Evolutionary conservation across 2,888 invertebrate genomes (phyloP).

Genomic region (Polydrusus tereticollis): DNA sequence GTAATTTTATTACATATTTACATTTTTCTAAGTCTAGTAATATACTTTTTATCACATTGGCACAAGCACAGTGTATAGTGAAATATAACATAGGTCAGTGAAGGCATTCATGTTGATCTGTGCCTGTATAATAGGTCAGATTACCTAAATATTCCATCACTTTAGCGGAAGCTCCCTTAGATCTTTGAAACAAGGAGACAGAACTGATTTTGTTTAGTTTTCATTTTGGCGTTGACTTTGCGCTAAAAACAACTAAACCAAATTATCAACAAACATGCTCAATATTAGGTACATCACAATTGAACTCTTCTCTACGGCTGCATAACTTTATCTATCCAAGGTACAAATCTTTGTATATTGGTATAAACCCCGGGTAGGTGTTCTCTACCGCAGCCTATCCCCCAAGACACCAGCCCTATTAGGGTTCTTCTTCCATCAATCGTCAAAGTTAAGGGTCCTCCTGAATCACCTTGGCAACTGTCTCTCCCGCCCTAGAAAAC

Average conservation of each 20-base stretch:
- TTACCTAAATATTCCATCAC: too few species aligned
- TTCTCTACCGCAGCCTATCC: conserved; percentile 91
- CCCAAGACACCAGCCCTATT: conserved; percentile 92
- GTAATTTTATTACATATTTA: too few species aligned
- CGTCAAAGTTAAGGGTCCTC: conserved; percentile 89
- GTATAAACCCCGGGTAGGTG: conserved; percentile 93
- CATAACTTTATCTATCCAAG: conserved; percentile 91
- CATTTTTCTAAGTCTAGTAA: background rate
- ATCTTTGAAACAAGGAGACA: too few species aligned
- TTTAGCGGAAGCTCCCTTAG: too few species aligned
- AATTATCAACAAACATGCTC: too few species aligned
- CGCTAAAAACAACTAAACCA: too few species aligned
- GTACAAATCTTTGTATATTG: conserved; percentile 92
- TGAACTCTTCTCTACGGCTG: conserved; percentile 54
- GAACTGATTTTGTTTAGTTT: too few species aligned
- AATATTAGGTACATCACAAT: too few species aligned
- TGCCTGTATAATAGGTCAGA: too few species aligned
- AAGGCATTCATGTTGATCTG: too few species aligned
- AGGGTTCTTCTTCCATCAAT: conserved; percentile 88
- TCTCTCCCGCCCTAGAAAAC: conserved; percentile 75
- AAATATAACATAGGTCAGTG: background rate
- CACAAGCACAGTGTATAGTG: conserved; percentile 15
- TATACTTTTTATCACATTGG: conserved; percentile 22
- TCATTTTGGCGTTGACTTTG: too few species aligned
- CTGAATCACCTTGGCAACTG: conserved; percentile 84